A percentile compares a stretch with the other conserved stretches of the same genome.
Conservation (phyloP, 2,797 vertebrate genomes). For the Enteromius treurensis region DNA sequence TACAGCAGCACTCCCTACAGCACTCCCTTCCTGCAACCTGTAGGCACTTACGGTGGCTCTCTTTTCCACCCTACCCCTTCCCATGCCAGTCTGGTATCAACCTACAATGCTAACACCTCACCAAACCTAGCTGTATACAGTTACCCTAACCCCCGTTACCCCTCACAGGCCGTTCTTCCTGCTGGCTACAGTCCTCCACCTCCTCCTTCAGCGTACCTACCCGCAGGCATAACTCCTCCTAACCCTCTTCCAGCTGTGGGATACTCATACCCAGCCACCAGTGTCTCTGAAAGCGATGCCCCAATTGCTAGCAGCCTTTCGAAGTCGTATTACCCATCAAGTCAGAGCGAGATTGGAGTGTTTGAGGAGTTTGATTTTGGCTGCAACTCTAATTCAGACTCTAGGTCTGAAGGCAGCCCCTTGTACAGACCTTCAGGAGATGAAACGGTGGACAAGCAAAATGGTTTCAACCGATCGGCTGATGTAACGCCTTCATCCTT, state of each 20-base stretch:
- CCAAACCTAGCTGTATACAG: conserved; percentile 94
- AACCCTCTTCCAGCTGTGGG: conserved; percentile 89
- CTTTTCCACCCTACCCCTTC: conserved; percentile 78
- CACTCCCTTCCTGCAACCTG: conserved; percentile 89
- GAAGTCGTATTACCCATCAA: conserved; percentile 96
- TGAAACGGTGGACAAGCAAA: conserved; percentile 73
- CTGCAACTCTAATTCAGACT: conserved; percentile 53
- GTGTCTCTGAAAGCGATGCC: conserved; percentile 87
- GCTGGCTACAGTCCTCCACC: conserved; percentile 94
- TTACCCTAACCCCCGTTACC: conserved; percentile 90
- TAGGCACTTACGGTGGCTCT: conserved; percentile 89
- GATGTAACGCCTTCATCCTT: conserved; percentile 91
- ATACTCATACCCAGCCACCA: conserved; percentile 93
- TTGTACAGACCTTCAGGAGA: conserved; percentile 91
- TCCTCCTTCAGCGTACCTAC: conserved; percentile 90
- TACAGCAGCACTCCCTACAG: conserved; percentile 89
- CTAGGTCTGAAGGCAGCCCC: conserved; percentile 80
- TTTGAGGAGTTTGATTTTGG: conserved; percentile 94
- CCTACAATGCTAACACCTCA: conserved; percentile 91
- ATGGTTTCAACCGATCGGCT: conserved; percentile 89
- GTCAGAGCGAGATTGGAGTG: conserved; percentile 92
- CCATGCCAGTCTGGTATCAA: conserved; percentile 85
- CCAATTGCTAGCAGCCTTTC: conserved; percentile 91
- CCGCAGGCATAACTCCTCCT: conserved; percentile 92
- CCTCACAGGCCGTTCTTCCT: conserved; percentile 89